phyloP scores from a whole-genome alignment of 2,888 invertebrate genomes.

The Acanthosepion pharaonis region DNA sequence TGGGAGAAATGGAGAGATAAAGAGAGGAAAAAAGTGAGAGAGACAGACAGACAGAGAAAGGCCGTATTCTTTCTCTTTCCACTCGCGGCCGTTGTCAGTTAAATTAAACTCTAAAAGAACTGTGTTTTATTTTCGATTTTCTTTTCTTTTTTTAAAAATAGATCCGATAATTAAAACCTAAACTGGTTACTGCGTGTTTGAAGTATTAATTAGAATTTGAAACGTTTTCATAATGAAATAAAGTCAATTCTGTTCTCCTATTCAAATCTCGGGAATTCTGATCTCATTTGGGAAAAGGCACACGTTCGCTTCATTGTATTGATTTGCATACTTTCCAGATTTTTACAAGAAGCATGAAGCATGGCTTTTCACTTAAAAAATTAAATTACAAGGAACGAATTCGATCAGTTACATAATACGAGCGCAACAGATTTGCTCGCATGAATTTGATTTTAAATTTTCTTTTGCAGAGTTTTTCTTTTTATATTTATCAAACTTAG shows the following conservation, averaged over 20 bases:
- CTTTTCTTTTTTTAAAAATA: neutral
- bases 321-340: neutral
- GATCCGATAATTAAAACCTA: neutral
- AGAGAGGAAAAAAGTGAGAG: too few relatives aligned
- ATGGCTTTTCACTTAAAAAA: neutral
- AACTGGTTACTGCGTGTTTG: conserved; percentile 4
- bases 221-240: conserved; percentile 33
- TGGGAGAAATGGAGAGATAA: too few relatives aligned
- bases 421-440: neutral
- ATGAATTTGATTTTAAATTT: neutral
- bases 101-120: neutral
- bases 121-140: neutral
- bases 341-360: neutral
- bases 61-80: neutral
- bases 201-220: conserved; percentile 21
- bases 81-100: neutral
- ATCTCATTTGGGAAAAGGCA: conserved; percentile 9
- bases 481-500: too few relatives aligned
- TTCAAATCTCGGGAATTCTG: neutral
- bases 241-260: neutral
- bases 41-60: neutral
- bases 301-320: neutral
- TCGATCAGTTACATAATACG: neutral
- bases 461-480: too few relatives aligned
- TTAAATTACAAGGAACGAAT: neutral